phyloP scores from a whole-genome alignment of 1,140 invertebrate species.

The Formica exsecta region DNA sequence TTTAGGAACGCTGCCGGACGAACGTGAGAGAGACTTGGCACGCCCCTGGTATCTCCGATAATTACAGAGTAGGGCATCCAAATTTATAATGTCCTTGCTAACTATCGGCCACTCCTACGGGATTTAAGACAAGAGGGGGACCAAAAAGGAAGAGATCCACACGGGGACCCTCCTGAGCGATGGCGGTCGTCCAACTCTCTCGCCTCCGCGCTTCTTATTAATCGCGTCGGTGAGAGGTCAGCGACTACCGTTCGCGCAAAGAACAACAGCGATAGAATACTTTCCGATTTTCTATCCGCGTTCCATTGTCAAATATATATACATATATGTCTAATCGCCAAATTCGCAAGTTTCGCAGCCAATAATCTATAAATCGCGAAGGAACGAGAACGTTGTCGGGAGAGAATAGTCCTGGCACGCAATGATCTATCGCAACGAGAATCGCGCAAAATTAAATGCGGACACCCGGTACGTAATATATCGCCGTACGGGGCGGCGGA shows the following conservation, averaged over 20 bases:
- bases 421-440: slow-evolving; percentile 48
- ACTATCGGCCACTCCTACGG: slow-evolving; percentile 72
- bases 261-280: slow-evolving; percentile 43
- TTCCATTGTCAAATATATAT: neutral
- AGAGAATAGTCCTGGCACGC: neutral
- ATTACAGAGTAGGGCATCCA: slow-evolving; percentile 73
- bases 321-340: neutral
- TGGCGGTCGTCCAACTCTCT: neutral
- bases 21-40: slow-evolving; percentile 49
- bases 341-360: neutral
- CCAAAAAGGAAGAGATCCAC: slow-evolving; percentile 43
- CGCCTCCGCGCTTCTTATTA: slow-evolving; percentile 59
- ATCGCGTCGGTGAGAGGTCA: slow-evolving; percentile 66
- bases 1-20: slow-evolving; percentile 44
- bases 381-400: neutral
- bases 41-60: slow-evolving; percentile 72
- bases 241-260: slow-evolving; percentile 65
- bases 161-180: slow-evolving; percentile 21
- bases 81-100: slow-evolving; percentile 80
- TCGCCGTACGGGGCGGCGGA: slow-evolving; percentile 49
- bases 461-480: slow-evolving; percentile 77
- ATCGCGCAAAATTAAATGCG: slow-evolving; percentile 65
- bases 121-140: slow-evolving; percentile 30
- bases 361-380: neutral
- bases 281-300: neutral